Percentiles rank a stretch among this genome's conserved stretches.
Evolutionary conservation across 2,797 vertebrate species (phyloP).

Genomic region (Zalophus californianus): DNA sequence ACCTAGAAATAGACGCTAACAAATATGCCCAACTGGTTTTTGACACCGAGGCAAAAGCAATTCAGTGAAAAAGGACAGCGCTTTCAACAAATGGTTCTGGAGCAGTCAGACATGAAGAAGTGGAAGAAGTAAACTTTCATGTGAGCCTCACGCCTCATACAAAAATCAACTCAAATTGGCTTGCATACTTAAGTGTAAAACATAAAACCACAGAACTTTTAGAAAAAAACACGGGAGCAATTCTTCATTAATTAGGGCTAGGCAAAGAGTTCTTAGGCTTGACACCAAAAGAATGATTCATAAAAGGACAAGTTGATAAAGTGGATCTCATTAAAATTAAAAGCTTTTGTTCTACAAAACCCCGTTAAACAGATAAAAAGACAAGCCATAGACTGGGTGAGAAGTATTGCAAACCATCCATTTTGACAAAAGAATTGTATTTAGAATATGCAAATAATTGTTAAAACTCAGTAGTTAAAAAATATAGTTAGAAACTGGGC

Average conservation of each 20-base stretch:
- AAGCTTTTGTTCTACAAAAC: background rate
- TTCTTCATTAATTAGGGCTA: background rate
- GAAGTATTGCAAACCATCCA: background rate
- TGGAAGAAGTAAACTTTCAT: background rate
- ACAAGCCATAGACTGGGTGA: background rate
- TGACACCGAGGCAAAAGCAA: background rate
- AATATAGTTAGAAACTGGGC: background rate
- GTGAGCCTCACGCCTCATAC: background rate
- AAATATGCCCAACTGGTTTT: background rate
- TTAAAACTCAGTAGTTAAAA: background rate
- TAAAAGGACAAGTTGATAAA: background rate
- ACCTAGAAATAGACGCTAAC: background rate
- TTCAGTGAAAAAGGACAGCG: background rate
- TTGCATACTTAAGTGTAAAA: background rate
- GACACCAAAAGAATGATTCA: background rate
- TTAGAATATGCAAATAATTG: background rate
- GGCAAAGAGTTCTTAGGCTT: background rate
- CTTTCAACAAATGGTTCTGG: background rate
- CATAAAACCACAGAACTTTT: background rate
- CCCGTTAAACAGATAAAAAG: background rate
- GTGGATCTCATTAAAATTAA: background rate
- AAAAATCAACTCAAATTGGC: background rate
- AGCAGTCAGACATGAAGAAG: background rate
- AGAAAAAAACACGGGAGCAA: background rate
- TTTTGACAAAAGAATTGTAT: background rate